Evolutionary conservation across 2,888 invertebrate genomes (phyloP).

Genomic region (Lycia hirtaria): DNA sequence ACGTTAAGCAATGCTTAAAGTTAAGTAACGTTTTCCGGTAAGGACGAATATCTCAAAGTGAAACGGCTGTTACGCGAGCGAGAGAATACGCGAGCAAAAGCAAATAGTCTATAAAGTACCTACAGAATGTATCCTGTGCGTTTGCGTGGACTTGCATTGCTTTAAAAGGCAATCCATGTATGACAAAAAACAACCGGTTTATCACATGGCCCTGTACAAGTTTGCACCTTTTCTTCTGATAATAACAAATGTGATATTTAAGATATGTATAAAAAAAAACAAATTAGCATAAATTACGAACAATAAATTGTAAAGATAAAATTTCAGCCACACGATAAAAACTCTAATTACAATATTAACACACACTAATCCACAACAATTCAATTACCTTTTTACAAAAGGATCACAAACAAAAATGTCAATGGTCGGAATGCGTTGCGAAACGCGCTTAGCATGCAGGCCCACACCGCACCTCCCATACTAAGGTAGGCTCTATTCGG

Average conservation of each 20-base stretch:
- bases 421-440: constrained; percentile 61
- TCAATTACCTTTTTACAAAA: constrained; percentile 31
- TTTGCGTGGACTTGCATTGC: constrained; percentile 9
- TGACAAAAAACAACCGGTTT: constrained; percentile 14
- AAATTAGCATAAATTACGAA: no score
- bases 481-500: constrained; percentile 54
- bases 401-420: constrained; percentile 46
- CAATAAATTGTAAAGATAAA: no score
- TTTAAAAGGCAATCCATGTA: constrained; percentile 32
- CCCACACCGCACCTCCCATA: constrained; percentile 55
- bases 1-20: no score
- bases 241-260: neutral
- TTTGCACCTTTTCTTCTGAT: neutral
- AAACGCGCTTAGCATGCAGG: constrained; percentile 69
- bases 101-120: neutral
- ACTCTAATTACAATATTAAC: neutral
- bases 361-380: constrained; percentile 1
- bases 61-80: no score
- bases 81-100: neutral
- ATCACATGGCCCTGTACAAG: neutral
- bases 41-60: no score
- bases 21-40: no score
- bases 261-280: neutral
- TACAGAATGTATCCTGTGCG: neutral
- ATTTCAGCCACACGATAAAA: neutral